Evolutionary conservation across 1,140 invertebrate genomes (phyloP).

Genomic region (Whitmania pigra): DNA sequence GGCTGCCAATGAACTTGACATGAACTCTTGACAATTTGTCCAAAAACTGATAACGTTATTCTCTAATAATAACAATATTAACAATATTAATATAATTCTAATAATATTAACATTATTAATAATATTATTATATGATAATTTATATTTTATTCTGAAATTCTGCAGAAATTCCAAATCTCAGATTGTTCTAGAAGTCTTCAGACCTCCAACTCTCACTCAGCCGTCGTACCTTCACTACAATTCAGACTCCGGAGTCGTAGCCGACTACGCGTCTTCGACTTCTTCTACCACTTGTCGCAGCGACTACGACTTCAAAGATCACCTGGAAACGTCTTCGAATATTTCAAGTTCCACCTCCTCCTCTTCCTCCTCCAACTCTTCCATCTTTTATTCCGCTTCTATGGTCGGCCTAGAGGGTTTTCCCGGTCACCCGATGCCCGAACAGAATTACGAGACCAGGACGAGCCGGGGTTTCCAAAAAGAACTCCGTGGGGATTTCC

Average conservation of each 20-base stretch:
- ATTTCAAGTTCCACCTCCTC: neutral
- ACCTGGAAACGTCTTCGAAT: neutral
- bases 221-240: neutral
- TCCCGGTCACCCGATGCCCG: neutral
- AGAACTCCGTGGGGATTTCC: neutral
- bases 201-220: neutral
- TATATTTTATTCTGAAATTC: neutral
- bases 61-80: neutral
- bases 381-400: constrained; percentile 3
- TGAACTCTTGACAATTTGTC: too few species aligned
- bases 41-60: too few species aligned
- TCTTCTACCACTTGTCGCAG: neutral
- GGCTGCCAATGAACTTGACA: too few species aligned
- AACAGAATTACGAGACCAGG: too few species aligned
- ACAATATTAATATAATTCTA: too few species aligned
- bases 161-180: neutral
- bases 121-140: neutral
- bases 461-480: too few species aligned
- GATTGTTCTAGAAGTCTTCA: neutral
- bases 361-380: neutral
- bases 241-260: neutral
- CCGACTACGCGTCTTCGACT: neutral
- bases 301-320: neutral
- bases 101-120: neutral
- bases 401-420: neutral